phyloP scores from a whole-genome alignment of 1,140 invertebrate genomes.

The Macrocentrus cingulum region DNA sequence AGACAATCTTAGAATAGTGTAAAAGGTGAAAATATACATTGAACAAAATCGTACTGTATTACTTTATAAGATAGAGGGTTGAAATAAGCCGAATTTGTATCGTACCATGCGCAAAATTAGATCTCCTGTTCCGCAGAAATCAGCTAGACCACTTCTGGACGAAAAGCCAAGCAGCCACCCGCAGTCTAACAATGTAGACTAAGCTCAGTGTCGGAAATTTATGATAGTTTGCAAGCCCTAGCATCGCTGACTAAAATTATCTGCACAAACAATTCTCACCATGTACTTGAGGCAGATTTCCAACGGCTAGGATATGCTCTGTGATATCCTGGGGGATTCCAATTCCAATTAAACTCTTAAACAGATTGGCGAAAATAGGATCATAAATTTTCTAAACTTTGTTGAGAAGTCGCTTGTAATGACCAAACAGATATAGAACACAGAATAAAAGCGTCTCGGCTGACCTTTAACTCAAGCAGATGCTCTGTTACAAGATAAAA shows the following conservation, averaged over 20 bases:
- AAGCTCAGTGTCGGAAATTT: slow-evolving; percentile 21
- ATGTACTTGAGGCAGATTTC: slow-evolving; percentile 4
- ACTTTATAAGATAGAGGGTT: no score
- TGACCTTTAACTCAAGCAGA: no score
- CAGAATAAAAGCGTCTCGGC: no score
- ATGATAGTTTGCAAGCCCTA: slow-evolving; percentile 19
- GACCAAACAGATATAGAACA: no score
- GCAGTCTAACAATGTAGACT: slow-evolving; percentile 13
- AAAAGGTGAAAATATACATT: background rate
- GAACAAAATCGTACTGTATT: background rate
- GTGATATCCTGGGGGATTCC: background rate
- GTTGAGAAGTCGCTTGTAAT: no score
- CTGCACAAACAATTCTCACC: slow-evolving; percentile 19
- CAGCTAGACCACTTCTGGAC: slow-evolving; percentile 12
- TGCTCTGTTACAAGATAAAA: no score
- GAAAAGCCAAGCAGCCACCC: slow-evolving; percentile 10
- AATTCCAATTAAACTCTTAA: background rate
- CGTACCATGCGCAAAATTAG: background rate
- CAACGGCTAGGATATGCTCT: background rate
- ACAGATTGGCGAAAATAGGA: no score
- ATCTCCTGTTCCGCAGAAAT: slow-evolving; percentile 5
- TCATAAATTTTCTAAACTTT: no score
- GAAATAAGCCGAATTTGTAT: slow-evolving; percentile 10
- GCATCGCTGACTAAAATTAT: slow-evolving; percentile 14
- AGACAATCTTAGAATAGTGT: no score